Evolutionary conservation across 2,888 invertebrate species (phyloP).

Genomic region (Altica lythri): DNA sequence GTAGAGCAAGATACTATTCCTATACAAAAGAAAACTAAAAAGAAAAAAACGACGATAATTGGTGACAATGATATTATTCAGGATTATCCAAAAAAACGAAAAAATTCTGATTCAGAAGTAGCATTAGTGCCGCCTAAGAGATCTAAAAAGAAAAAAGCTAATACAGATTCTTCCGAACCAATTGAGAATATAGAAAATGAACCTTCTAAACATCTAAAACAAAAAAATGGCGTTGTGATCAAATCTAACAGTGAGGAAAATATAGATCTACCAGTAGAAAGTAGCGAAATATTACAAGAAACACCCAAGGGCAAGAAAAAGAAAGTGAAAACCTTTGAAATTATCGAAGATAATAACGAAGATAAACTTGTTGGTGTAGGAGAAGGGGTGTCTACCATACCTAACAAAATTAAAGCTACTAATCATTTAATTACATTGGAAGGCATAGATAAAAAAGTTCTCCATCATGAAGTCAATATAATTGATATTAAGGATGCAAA

Average conservation of each 20-base stretch:
- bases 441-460: slow-evolving; percentile 12
- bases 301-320: not conserved
- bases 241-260: not conserved
- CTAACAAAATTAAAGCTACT: not conserved
- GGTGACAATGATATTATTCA: slow-evolving; percentile 8
- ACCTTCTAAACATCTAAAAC: slow-evolving; percentile 12
- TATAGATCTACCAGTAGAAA: not conserved
- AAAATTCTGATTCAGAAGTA: not conserved
- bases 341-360: not conserved
- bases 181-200: slow-evolving; percentile 8
- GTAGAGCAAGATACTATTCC: not conserved
- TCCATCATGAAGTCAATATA: slow-evolving; percentile 28
- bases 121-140: slow-evolving; percentile 2
- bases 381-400: not conserved
- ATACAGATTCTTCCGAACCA: slow-evolving; percentile 1
- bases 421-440: not conserved
- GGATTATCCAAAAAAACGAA: slow-evolving; percentile 17
- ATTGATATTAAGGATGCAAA: slow-evolving; percentile 26
- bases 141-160: slow-evolving; percentile 5
- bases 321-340: not conserved
- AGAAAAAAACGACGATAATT: slow-evolving; percentile 7
- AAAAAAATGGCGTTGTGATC: not conserved
- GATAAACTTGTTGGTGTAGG: not conserved
- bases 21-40: slow-evolving; percentile 11
- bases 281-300: not conserved